Evolutionary conservation across 2,113 vertebrate species (phyloP), one percentile per base, ranked within the genome.

Genomic region (Tautogolabrus adspersus): DNA sequence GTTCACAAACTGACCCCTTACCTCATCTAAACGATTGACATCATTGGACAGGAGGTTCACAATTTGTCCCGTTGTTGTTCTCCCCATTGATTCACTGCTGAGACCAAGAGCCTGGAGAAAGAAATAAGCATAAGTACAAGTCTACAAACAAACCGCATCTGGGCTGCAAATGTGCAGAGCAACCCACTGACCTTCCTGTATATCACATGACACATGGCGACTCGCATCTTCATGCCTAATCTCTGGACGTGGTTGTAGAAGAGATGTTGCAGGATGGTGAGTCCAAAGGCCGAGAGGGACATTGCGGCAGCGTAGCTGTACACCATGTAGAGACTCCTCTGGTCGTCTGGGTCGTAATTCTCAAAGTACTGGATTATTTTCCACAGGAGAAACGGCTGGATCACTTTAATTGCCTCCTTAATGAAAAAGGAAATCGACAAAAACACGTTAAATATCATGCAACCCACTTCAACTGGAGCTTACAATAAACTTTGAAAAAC

Each of bases 1-100:
- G 26, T 26, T 26, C 26, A 4, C 26, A 49, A 18, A 42, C 16
- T 18, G 18, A 37, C 3, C 62, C 9, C 9, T 23, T 85, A 97
- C 97, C 95, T 99, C 95, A 87, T 99, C 97, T 72, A 98, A 98
- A 77, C 95, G 96, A 88, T 96, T 97, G 82, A 98, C 96, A 6
- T 99, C 97, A 0, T 98, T 98, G 38, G 97, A 98, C 59, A 99
- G 93, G 23, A 99, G 95, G 77, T 98, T 99, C 56, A 99, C 96
- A 44, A 98, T 97, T 78, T 98, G 97, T 22, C 97, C 97, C 0
- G 96, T 97, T 63, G 97, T 98, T 0, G 97, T 99, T 90, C 95
- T 94, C 40, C 94, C 93, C 96, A 98, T 95, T 16, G 97, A 96
- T 13, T 72, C 5, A 0, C 94, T 96, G 87, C 94, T 98, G 76